A percentile compares a stretch with the other conserved stretches of the same genome.
These are phyloP conservation scores for Dryobota labecula DNA, from an alignment of 2,888 invertebrate species.

Conservation along the genomic window DNA sequence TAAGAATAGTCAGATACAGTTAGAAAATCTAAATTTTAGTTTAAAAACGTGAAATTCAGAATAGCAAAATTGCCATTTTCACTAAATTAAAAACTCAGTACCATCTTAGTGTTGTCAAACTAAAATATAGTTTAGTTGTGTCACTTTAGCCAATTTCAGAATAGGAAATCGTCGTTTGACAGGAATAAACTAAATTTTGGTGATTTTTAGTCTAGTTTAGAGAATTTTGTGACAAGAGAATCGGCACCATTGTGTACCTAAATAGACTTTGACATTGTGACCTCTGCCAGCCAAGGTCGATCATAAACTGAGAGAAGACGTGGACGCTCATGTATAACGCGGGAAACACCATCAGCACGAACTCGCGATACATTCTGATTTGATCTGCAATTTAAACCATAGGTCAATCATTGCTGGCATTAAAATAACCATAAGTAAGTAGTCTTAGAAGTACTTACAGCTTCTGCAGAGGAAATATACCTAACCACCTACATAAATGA, in stretches of 20 bases:
- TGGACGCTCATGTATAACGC: constrained; percentile 90
- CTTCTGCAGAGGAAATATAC: not conserved
- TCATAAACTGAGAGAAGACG: constrained; percentile 89
- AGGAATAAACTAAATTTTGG: no score
- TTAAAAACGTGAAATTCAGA: no score
- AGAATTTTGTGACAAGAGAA: no score
- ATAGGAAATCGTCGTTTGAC: no score
- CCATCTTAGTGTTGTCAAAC: no score
- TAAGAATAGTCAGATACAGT: no score
- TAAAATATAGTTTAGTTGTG: no score
- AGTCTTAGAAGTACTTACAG: not conserved
- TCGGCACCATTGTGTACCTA: constrained; percentile 85
- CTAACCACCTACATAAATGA: not conserved
- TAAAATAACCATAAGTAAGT: not conserved
- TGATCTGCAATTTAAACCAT: constrained; percentile 86
- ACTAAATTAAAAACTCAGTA: no score
- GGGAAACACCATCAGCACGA: constrained; percentile 89
- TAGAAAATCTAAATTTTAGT: no score
- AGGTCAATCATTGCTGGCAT: not conserved
- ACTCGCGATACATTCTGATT: constrained; percentile 90
- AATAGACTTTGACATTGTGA: constrained; percentile 83
- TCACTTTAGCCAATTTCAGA: no score
- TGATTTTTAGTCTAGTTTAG: no score
- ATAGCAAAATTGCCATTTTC: no score
- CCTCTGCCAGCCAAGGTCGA: constrained; percentile 89